Conservation (phyloP, 2,888 invertebrate species). For the Diabrotica balteata region DNA sequence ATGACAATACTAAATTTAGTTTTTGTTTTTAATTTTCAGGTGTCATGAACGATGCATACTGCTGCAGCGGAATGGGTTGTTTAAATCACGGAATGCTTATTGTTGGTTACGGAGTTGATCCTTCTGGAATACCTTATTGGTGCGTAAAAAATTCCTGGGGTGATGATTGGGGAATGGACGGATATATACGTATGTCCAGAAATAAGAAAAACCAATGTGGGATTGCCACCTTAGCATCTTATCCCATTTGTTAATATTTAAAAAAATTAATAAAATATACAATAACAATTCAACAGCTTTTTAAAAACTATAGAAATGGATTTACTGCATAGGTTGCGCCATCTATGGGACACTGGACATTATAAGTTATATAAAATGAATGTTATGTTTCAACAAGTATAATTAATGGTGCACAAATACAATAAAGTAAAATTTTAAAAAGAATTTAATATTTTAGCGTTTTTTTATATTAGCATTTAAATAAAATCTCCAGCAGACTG, state of each 20-base stretch:
- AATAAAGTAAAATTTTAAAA: no score
- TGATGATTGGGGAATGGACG: conserved; percentile 78
- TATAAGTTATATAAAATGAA: no score
- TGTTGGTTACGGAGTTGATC: conserved; percentile 79
- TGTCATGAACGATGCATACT: not conserved
- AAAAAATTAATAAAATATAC: no score
- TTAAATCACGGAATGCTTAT: conserved; percentile 87
- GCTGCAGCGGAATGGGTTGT: not conserved
- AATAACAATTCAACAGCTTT: no score
- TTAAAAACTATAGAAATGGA: no score
- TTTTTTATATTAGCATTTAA: no score
- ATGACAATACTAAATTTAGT: not conserved
- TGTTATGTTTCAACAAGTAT: no score
- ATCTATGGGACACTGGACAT: no score
- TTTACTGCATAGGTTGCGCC: no score
- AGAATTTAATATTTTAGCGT: no score
- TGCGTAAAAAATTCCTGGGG: conserved; percentile 88
- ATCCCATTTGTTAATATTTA: not conserved
- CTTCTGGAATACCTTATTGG: conserved; percentile 78
- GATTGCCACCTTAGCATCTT: conserved; percentile 6
- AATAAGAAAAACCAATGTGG: conserved; percentile 62
- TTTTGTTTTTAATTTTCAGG: not conserved
- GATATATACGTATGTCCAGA: conserved; percentile 87
- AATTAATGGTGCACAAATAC: no score
- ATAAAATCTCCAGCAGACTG: no score